Evolutionary conservation across 2,888 invertebrate species (phyloP), one percentile per base, ranked within the genome.

Genomic region (Hofmannophila pseudospretella): DNA sequence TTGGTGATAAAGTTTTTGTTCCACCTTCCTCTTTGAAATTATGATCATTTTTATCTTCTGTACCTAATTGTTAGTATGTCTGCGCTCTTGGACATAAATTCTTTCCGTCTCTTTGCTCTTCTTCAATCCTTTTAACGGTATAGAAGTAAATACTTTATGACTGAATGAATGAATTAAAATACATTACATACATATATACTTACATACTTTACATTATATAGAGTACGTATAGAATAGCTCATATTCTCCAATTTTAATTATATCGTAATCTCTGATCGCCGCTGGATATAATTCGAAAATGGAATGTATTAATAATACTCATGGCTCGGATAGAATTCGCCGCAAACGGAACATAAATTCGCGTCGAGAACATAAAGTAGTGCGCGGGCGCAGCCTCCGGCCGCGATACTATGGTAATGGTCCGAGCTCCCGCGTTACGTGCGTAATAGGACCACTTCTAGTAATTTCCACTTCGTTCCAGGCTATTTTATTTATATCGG

Each of bases 401-500:
- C 26, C 41, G 38, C 47, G 44, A 67, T 66, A 48, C 64, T 66
- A 74, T 73, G 75, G 59, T 68, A 76, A 74, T 72, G 40, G 39
- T 25, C 39, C 49, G 51, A 40, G 77, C 79, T 77, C 62, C 80
- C 61, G 77, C 58, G 75, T 73, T 80, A 80, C 80, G 73, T 71
- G 56, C 59, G 39, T 77, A 77, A 78, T 79, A 59, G 74, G 53
- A 61, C 73, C 62, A 67, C 72, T 73, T 65, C 68, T 66, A 68
- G 67, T 67, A 66, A 76, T 75, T 70, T 73, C 70, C 67, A 73
- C 66, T 71, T 70, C 60, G 67, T 75, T 74, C 67, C 69, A 67
- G 61, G 39, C 55, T 47, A 60, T 69, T 68, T 76, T 67, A 61
- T 63, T 60, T 61, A 60, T 61, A 58, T 52, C 56, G 41, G 16